These are phyloP conservation scores for Muraenolepis orangiensis DNA, from an alignment of 2,797 vertebrate species.

Conservation along the genomic window DNA sequence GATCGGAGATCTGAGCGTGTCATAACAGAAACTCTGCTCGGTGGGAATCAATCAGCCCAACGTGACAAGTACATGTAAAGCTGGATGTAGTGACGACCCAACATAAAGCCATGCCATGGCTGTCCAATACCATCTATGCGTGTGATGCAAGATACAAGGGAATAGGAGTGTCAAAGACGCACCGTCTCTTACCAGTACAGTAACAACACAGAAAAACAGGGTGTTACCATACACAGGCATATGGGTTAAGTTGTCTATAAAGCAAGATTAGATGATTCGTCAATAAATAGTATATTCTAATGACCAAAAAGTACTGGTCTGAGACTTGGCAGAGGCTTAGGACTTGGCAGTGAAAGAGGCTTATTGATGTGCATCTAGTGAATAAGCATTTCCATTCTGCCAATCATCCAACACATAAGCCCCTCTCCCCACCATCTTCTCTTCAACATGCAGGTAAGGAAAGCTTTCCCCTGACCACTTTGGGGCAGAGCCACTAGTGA, in stretches of 20 bases:
- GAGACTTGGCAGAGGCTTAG: not conserved
- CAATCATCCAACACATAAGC: not conserved
- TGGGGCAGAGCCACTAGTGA: conserved; percentile 33
- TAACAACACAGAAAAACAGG: not conserved
- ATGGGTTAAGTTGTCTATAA: not conserved
- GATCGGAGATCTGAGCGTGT: not conserved
- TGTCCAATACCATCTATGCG: not conserved
- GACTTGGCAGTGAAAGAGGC: not conserved
- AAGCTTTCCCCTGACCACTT: not conserved
- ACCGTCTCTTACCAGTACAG: not conserved
- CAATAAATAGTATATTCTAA: not conserved
- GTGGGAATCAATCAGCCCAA: not conserved
- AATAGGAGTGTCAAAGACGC: not conserved
- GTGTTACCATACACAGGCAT: not conserved
- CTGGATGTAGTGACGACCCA: not conserved
- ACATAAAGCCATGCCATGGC: not conserved
- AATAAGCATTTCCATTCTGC: not conserved
- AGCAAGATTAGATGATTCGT: not conserved
- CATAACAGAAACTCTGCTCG: not conserved
- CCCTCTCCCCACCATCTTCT: not conserved
- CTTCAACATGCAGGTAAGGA: not conserved
- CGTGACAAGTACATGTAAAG: not conserved
- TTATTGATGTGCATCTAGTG: not conserved
- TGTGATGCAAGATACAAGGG: not conserved
- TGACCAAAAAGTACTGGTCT: not conserved